Conservation (phyloP, 2,888 invertebrate genomes). For the Rhamnusium bicolor region DNA sequence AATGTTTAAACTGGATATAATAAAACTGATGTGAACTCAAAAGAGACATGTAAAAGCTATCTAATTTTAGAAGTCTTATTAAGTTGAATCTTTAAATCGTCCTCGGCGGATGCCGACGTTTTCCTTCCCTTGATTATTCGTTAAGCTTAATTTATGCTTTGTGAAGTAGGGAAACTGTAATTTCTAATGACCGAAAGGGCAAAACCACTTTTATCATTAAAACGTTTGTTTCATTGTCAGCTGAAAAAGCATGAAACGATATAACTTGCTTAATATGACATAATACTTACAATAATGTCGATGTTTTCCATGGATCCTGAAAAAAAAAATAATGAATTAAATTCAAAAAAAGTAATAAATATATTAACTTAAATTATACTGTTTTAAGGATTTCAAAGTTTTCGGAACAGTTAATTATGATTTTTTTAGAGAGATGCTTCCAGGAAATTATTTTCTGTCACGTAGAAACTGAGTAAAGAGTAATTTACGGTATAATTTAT, state of each 20-base stretch:
- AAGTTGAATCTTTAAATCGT: neutral
- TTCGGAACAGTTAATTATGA: no score
- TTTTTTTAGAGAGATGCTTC: no score
- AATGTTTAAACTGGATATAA: no score
- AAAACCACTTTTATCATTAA: neutral
- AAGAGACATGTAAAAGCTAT: neutral
- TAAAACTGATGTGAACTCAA: no score
- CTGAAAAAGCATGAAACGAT: neutral
- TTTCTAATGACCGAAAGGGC: neutral
- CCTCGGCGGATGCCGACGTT: neutral
- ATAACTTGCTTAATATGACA: constrained; percentile 1
- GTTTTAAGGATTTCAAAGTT: no score
- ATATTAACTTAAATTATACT: no score
- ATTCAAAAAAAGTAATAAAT: constrained; percentile 2
- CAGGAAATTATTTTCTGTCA: no score
- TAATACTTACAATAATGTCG: neutral
- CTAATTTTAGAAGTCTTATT: neutral
- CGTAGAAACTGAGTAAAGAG: no score
- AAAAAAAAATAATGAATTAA: neutral
- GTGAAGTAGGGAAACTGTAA: neutral
- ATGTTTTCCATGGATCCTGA: neutral
- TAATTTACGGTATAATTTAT: no score
- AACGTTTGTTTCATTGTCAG: neutral
- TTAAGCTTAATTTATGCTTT: constrained; percentile 2
- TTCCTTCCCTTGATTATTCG: neutral